phyloP scores from a whole-genome alignment of 2,888 invertebrate species.

The Xylota segnis region DNA sequence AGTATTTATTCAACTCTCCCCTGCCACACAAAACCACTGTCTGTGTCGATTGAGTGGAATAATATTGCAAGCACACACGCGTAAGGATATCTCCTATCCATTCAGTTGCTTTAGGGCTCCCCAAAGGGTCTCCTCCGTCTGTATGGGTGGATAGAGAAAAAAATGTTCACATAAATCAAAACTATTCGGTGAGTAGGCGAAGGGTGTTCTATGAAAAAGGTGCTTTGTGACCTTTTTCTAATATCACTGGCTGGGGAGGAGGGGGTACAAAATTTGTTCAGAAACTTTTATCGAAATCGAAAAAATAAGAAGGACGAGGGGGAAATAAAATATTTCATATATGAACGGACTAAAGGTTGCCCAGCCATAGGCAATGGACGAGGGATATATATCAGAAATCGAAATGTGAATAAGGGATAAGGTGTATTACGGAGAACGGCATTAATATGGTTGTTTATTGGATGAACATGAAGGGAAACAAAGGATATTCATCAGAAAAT shows the following conservation, averaged over 20 bases:
- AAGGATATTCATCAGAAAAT: conserved; percentile 57
- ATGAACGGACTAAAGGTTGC: conserved; percentile 46
- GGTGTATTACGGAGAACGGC: neutral
- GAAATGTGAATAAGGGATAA: conserved; percentile 67
- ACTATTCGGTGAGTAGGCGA: conserved; percentile 9
- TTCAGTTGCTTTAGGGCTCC: neutral
- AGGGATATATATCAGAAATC: conserved; percentile 45
- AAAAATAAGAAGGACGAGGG: neutral
- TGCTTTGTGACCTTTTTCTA: conserved; percentile 5
- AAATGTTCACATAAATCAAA: conserved; percentile 38
- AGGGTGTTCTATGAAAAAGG: neutral
- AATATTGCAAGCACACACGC: conserved; percentile 20
- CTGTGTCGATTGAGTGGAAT: conserved; percentile 33
- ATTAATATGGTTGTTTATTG: conserved; percentile 70
- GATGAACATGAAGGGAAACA: conserved; percentile 48
- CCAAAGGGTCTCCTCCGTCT: neutral
- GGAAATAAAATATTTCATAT: conserved; percentile 67
- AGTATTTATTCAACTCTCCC: neutral
- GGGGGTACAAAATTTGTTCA: conserved; percentile 52
- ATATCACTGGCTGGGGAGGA: conserved; percentile 1
- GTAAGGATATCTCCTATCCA: conserved; percentile 3
- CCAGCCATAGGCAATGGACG: conserved; percentile 28
- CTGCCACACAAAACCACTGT: neutral
- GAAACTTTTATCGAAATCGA: conserved; percentile 70
- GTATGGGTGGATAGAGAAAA: neutral